These are phyloP conservation scores for Morelia viridis DNA, from an alignment of 2,797 vertebrate genomes.

Conservation along the genomic window DNA sequence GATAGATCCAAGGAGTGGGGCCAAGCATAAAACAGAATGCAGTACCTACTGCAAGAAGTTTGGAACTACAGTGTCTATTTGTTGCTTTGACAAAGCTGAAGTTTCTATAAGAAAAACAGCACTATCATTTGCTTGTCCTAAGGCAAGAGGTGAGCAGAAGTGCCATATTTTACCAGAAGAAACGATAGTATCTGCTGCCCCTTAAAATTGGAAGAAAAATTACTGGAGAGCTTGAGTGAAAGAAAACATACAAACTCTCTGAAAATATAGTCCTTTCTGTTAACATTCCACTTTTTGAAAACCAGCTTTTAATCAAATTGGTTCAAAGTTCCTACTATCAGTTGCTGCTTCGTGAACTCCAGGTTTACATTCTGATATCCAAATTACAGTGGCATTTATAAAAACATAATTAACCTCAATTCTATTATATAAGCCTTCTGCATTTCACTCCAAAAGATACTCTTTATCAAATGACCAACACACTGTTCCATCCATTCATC, in stretches of 20 bases:
- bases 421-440: background rate
- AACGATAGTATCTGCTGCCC: background rate
- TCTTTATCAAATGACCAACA: background rate
- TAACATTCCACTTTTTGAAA: background rate
- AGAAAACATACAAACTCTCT: background rate
- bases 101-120: background rate
- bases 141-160: background rate
- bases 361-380: background rate
- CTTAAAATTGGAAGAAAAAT: background rate
- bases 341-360: background rate
- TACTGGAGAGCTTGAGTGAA: background rate
- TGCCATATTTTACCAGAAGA: background rate
- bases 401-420: background rate
- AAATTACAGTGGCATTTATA: background rate
- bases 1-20: background rate
- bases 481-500: background rate
- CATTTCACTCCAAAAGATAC: background rate
- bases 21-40: background rate
- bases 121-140: background rate
- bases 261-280: background rate
- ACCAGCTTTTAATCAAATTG: background rate
- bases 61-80: background rate
- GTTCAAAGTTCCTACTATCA: background rate
- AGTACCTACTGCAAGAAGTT: background rate
- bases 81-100: background rate